Evolutionary conservation across 64 coral and sea anemone species (phyloP), one percentile per base, ranked within the genome.

Genomic region (Trachythela sp.): DNA sequence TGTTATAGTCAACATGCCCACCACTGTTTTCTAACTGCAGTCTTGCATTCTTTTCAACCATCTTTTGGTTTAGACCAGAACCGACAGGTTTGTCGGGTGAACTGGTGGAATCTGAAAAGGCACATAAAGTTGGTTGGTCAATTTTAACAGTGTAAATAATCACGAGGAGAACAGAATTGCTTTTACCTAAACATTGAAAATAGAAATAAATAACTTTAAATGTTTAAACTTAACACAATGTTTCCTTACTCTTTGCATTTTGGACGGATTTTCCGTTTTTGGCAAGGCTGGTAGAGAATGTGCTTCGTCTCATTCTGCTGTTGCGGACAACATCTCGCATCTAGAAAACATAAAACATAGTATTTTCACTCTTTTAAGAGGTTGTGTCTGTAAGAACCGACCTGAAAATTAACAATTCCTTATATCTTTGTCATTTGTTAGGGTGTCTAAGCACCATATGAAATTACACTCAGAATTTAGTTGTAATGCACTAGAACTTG

Each of bases 291-390:
- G 32, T 5, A 10, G 75, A 80, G 15, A 36, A 2, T 34, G 75
- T 80, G 20, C 75, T 80, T 80, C 75, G 4, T 36, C 75, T 30
- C 20, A 80, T 36, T 36, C 27, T 80, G 20, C 32, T 36, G 75
- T 80, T 80, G 26, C 75, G 75, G 30, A 80, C 75, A 80, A 80
- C 75, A 18, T 80, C 75, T 37, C 75, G 75, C 75, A 80, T 80
- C 75, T 80, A 39, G 20, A 39, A 80, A 0, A 80, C 13, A 10
- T 24, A 9, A 22, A 72, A 72, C 1, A 22, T 13, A 31, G n/a
- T n/a, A n/a, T n/a, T n/a, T n/a, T n/a, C n/a, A n/a, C n/a, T n/a
- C n/a, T n/a, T n/a, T n/a, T n/a, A n/a, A n/a, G n/a, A n/a, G n/a
- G n/a, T n/a, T n/a, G n/a, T n/a, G n/a, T n/a, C n/a, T n/a, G n/a